Base-by-base conservation (phyloP, 2,888 invertebrate genomes). In the Eurytoma adleriae region DNA sequence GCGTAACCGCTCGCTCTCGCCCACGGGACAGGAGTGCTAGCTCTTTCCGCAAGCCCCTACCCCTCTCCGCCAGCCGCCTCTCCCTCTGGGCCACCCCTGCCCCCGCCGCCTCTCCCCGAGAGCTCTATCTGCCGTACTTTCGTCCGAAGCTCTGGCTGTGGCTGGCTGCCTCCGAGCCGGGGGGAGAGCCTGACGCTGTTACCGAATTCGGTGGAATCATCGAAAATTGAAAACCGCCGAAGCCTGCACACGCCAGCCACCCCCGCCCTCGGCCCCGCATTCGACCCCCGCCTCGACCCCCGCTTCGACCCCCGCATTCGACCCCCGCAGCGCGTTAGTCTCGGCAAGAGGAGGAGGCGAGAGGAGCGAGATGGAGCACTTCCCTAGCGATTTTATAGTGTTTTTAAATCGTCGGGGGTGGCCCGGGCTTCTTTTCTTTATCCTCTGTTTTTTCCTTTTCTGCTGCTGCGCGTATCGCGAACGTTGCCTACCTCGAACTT, bases 131-230 rank as follows among this genome's bases (percentile, higher is more conserved):
- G 82, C 83, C 69, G 79, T 77, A 82, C 83, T 70, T 52, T 68
- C 62, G 79, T 70, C 70, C 57, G 76, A 48, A 76, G 72, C 70
- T 72, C 74, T 1, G 20, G 13, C 24, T 24, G 20, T 61, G 1
- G 18, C 14, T 56, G 24, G 13, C 73, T 14, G 54, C 54, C 40
- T 54, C 4, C 13, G 54, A 13, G 18, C 16, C 40, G 27, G n/a
- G 30, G 64, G 59, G 69, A 56, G 61, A 27, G 64, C 76, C 83
- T 84, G 87, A 86, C 87, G 86, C 86, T 86, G 86, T 88, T 86
- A 88, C 88, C 87, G 88, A 90, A 90, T 90, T 89, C 86, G 87
- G 86, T 86, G 84, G 88, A 90, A 90, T 90, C 90, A 90, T 90
- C 89, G 89, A 90, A 90, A 90, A 90, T 90, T 90, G 90, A 89